Evolutionary conservation across 2,888 invertebrate species (phyloP).

Genomic region (Drosophila vallismaia): DNA sequence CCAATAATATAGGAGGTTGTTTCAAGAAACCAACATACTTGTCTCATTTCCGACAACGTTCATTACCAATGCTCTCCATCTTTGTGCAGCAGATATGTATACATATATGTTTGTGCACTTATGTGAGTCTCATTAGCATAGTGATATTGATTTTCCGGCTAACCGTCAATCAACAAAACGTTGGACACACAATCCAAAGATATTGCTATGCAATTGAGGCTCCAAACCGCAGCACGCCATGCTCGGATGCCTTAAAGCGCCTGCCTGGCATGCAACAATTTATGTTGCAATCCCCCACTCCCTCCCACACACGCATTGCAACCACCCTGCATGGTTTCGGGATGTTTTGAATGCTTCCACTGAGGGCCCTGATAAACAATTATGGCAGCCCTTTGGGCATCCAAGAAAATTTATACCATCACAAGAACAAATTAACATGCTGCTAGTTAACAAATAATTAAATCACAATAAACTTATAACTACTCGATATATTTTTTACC

Average conservation of each 20-base stretch:
- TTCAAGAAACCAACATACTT: conserved; percentile 18
- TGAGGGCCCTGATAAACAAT: conserved; percentile 65
- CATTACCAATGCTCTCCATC: conserved; percentile 40
- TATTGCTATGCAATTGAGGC: conserved; percentile 78
- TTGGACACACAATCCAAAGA: conserved; percentile 53
- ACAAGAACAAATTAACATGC: conserved; percentile 71
- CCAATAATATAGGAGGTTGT: background rate
- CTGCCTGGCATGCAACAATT: conserved; percentile 74
- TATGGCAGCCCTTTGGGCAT: conserved; percentile 42
- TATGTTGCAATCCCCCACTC: conserved; percentile 48
- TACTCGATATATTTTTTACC: no score
- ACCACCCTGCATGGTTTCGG: conserved; percentile 3
- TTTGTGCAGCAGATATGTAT: conserved; percentile 4
- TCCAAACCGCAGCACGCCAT: conserved; percentile 74
- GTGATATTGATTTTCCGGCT: conserved; percentile 76
- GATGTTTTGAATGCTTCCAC: conserved; percentile 12
- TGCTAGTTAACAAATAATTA: conserved; percentile 69
- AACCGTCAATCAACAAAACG: conserved; percentile 78
- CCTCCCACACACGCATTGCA: conserved; percentile 5
- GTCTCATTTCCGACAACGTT: conserved; percentile 43
- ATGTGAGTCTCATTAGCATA: conserved; percentile 73
- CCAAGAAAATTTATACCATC: conserved; percentile 58
- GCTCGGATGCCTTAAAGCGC: conserved; percentile 75
- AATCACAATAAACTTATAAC: no score
- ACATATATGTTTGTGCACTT: conserved; percentile 28